These are phyloP conservation scores for Capitulum mitella DNA, from an alignment of 2,888 invertebrate genomes.

Conservation along the genomic window DNA sequence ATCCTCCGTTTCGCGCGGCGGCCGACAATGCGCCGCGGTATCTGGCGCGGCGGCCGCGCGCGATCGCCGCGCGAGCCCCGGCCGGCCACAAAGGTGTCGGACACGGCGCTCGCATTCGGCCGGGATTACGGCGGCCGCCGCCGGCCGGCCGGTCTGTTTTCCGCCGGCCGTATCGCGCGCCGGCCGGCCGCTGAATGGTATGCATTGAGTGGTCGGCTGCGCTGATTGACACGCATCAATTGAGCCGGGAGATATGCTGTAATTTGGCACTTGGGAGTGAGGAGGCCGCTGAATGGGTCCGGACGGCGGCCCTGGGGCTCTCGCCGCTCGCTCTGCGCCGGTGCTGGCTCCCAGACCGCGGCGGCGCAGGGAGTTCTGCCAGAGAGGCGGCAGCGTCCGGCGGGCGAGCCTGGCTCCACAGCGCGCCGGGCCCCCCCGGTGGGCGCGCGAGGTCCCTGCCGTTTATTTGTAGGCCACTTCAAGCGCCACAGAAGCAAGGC, in stretches of 20 bases:
- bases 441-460: too few relatives aligned
- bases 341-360: too few relatives aligned
- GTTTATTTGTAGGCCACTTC: too few relatives aligned
- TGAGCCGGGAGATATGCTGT: slow-evolving; percentile 12
- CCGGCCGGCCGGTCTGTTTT: neutral
- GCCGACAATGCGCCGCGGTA: neutral
- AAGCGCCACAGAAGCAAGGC: too few relatives aligned
- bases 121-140: neutral
- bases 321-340: too few relatives aligned
- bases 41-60: neutral
- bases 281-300: slow-evolving; percentile 2
- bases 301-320: neutral
- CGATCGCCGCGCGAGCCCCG: too few relatives aligned
- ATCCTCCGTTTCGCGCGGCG: neutral
- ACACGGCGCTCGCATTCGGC: neutral
- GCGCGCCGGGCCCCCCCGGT: too few relatives aligned
- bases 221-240: slow-evolving; percentile 17
- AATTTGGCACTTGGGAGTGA: slow-evolving; percentile 24
- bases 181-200: neutral
- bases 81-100: neutral
- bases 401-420: too few relatives aligned
- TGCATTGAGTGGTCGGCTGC: slow-evolving; percentile 7
- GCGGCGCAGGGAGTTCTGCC: too few relatives aligned
- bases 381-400: too few relatives aligned
- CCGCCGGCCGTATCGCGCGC: neutral